Evolutionary conservation across 2,113 vertebrate genomes (phyloP), one percentile per base, ranked within the genome.

Genomic region (Balaenoptera acutorostrata): DNA sequence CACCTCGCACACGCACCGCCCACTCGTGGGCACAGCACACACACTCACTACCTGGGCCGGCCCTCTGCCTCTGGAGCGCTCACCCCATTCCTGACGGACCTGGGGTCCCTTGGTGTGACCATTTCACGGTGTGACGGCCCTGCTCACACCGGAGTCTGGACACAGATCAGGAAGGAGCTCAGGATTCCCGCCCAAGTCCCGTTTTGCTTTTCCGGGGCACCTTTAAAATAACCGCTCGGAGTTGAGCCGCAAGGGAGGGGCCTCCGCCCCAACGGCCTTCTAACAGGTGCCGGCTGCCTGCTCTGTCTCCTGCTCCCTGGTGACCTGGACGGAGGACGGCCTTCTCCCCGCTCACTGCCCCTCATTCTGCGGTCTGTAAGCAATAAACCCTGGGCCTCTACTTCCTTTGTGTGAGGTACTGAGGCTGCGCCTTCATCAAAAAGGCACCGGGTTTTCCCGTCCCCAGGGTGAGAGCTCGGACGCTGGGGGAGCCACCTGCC

Each of bases 1-100:
- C 13, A 0, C 13, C 21, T 14, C 88, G 41, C 21, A 71, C 1
- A 7, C 21, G 0, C 12, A 23, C 41, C 23, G 0, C 46, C 52
- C 64, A 4, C 63, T 15, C 10, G 3, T 64, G 33, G 17, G 21
- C 84, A 71, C 84, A 68, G 33, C 3, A 4, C 25, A 8, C 17
- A 23, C 25, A 17, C 27, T 9, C 86, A 21, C 29, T 27, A 20
- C 52, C 64, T 14, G 39, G 57, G 13, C 33, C 23, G 3, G 66
- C 33, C 39, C 39, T 41, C 49, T 46, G 8, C 17, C 46, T 29
- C 77, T 9, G 23, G 31, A 52, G 77, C 3, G 10, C 49, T 27
- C 9, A 68, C 61, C 52, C 4, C 25, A 4, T 18, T 88, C n/a
- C 49, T 27, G 36, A 41, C 7, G 49, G 75, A 61, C 17, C 12